Base-by-base conservation (phyloP, 2,888 invertebrate species). In the Heteromyza rotundicornis region DNA sequence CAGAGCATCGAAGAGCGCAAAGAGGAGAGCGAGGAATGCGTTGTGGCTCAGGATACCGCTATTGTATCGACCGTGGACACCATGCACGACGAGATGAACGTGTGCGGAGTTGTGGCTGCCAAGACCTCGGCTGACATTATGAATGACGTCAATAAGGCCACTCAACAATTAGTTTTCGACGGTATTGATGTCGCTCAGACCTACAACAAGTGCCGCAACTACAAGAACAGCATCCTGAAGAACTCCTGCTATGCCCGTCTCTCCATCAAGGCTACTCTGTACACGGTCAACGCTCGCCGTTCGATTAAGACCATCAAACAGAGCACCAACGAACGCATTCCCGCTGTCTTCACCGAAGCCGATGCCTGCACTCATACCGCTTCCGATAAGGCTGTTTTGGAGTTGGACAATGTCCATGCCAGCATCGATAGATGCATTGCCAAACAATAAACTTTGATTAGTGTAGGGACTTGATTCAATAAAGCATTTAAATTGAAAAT, bases 241-340 rank as follows among this genome's bases (percentile, higher is more conserved):
- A 60, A 57, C 10, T 12, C 67, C 22, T 78, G 77, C 63, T 70
- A 70, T 65, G 53, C 70, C 49, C 69, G 66, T 47, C 65, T 76
- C 36, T 64, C 67, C 10, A 0, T 76, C 0, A 71, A 77, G 65
- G 68, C 56, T 5, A 66, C 71, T 1, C 0, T 74, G 19, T 78
- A 66, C n/a, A 1, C 73, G 60, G 63, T 67, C 3, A 68, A 17
- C 23, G 66, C 77, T 1, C 67, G 67, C 32, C 62, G 62, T 49
- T 78, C 78, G 1, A 36, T 77, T 16, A 73, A 69, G 32, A 77
- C 73, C 60, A 78, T 79, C 57, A 36, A 36, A n/a, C 2, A 71
- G 44, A 65, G 66, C 59, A 71, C 66, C 49, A 73, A 64, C 53
- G 61, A 72, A 36, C 71, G 77, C 40, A 67, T 79, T 2, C 78